These are phyloP conservation scores for Chionoecetes opilio DNA, from an alignment of 1,140 invertebrate genomes.

Conservation along the genomic window DNA sequence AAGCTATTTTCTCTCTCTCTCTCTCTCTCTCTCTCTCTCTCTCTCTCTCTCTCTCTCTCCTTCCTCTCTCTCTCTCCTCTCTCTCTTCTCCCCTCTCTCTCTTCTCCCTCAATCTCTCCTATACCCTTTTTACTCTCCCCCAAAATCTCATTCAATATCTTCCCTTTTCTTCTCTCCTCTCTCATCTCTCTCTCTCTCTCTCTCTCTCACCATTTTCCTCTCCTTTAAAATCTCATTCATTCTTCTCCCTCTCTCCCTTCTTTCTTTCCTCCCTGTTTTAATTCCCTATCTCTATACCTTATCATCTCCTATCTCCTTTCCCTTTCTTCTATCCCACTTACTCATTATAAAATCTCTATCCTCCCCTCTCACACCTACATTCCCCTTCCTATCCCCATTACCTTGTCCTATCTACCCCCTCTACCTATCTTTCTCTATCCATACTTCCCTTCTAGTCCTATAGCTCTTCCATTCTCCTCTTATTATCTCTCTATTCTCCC, in stretches of 20 bases:
- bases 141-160: background rate
- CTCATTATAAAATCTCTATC: background rate
- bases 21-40: background rate
- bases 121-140: background rate
- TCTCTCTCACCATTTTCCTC: background rate
- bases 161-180: background rate
- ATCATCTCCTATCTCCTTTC: background rate
- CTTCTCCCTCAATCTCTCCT: background rate
- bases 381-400: background rate
- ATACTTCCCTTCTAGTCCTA: too few species aligned
- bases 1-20: background rate
- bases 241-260: background rate
- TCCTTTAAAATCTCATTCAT: background rate
- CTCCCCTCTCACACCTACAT: background rate
- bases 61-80: background rate
- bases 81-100: background rate
- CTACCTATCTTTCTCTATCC: background rate
- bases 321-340: background rate
- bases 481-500: background rate
- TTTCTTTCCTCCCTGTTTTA: background rate
- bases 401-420: background rate
- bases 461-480: background rate
- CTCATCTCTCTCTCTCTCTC: background rate
- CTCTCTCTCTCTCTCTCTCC: constrained; percentile 7
- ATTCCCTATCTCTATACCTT: background rate